Evolutionary conservation across 2,797 vertebrate species (phyloP).

Genomic region (Crax fasciolata): DNA sequence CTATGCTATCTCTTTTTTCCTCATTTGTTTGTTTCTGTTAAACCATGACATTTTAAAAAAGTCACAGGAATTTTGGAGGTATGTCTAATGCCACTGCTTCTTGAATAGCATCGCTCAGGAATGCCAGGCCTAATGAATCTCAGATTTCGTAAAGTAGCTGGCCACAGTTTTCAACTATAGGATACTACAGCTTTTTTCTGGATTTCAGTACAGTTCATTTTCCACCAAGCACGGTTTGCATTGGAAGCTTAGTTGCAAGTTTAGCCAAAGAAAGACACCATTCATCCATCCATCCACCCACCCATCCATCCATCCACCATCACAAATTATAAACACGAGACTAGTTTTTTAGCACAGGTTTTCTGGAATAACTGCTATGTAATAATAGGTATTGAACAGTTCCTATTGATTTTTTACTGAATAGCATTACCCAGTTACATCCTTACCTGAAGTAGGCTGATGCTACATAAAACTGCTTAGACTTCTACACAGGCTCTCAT

Average conservation of each 20-base stretch:
- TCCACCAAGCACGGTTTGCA: background rate
- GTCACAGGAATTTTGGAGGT: background rate
- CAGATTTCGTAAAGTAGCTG: background rate
- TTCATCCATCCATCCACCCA: background rate
- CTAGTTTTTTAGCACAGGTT: background rate
- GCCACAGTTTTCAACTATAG: background rate
- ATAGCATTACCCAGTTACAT: background rate
- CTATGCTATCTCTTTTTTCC: background rate
- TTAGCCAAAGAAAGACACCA: background rate
- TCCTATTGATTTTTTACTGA: background rate
- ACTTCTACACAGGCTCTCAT: background rate
- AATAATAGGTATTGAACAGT: background rate
- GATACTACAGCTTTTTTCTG: background rate
- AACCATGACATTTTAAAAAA: background rate
- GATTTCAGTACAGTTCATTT: background rate
- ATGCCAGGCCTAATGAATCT: background rate
- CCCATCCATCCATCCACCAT: background rate
- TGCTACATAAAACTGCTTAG: background rate
- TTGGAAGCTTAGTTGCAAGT: background rate
- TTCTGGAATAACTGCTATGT: background rate
- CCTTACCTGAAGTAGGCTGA: background rate
- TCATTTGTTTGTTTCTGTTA: constrained; percentile 21
- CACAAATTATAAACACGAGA: background rate
- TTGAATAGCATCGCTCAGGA: background rate
- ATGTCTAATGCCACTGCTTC: constrained; percentile 9